Percentiles rank a stretch among this genome's conserved stretches.
Conservation (phyloP, 2,797 vertebrate genomes). For the Neomorphus geoffroyi region DNA sequence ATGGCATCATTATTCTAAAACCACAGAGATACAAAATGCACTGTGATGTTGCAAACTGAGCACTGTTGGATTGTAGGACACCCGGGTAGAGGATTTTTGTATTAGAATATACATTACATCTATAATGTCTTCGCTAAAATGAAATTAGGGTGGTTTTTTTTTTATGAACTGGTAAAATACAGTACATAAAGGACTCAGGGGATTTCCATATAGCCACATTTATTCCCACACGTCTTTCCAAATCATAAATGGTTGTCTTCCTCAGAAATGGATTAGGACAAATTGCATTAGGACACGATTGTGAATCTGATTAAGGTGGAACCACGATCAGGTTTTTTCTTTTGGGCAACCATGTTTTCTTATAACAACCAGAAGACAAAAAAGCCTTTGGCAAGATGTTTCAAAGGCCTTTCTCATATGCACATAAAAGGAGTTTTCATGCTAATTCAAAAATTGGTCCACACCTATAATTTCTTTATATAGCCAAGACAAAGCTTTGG, state of each 20-base stretch:
- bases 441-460: conserved; percentile 73
- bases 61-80: conserved; percentile 37
- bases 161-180: conserved; percentile 94
- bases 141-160: conserved; percentile 87
- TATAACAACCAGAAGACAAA: conserved; percentile 83
- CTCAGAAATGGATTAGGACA: conserved; percentile 95
- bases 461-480: conserved; percentile 73
- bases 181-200: conserved; percentile 90
- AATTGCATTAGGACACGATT: conserved; percentile 97
- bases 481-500: conserved; percentile 71
- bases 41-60: conserved; percentile 17
- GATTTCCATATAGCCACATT: conserved; percentile 91
- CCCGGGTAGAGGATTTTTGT: not conserved
- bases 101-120: conserved; percentile 56
- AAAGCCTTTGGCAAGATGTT: conserved; percentile 89
- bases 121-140: conserved; percentile 79
- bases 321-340: conserved; percentile 87
- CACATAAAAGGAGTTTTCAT: conserved; percentile 73
- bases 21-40: conserved; percentile 4
- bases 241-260: conserved; percentile 98
- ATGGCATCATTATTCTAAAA: conserved; percentile 47
- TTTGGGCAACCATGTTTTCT: conserved; percentile 90
- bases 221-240: conserved; percentile 92
- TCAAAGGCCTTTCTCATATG: conserved; percentile 72
- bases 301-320: conserved; percentile 96